Evolutionary conservation across 2,113 vertebrate genomes (phyloP).

Genomic region (Baryphthengus martii): DNA sequence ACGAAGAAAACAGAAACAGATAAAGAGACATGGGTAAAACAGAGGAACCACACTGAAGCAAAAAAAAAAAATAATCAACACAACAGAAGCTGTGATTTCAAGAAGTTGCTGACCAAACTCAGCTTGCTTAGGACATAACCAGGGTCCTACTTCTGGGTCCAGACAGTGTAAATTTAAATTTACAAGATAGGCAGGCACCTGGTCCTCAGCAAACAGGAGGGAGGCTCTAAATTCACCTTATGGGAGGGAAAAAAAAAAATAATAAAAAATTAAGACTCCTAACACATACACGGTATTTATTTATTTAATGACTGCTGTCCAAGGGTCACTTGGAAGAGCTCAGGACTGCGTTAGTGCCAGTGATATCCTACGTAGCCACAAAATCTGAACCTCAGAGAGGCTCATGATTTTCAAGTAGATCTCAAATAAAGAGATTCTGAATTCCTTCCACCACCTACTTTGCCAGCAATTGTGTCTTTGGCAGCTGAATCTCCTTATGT

Average conservation of each 20-base stretch:
- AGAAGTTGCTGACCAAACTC: not conserved
- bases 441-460: not conserved
- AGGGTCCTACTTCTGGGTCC: not conserved
- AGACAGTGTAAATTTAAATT: not conserved
- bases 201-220: not conserved
- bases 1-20: not conserved
- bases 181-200: not conserved
- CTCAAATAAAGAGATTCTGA: not conserved
- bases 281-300: not conserved
- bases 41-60: not conserved
- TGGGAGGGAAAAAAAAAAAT: not conserved
- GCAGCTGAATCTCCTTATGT: not conserved
- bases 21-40: not conserved
- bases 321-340: not conserved
- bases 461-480: not conserved
- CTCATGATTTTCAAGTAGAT: not conserved
- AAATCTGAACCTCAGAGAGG: not conserved
- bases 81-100: not conserved
- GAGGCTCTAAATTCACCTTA: not conserved
- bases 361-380: not conserved
- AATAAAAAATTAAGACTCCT: not conserved
- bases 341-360: not conserved
- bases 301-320: not conserved
- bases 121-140: not conserved
- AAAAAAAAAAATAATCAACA: not conserved